These are phyloP conservation scores for Caradrina clavipalpis DNA, from an alignment of 2,888 invertebrate species.

Conservation along the genomic window DNA sequence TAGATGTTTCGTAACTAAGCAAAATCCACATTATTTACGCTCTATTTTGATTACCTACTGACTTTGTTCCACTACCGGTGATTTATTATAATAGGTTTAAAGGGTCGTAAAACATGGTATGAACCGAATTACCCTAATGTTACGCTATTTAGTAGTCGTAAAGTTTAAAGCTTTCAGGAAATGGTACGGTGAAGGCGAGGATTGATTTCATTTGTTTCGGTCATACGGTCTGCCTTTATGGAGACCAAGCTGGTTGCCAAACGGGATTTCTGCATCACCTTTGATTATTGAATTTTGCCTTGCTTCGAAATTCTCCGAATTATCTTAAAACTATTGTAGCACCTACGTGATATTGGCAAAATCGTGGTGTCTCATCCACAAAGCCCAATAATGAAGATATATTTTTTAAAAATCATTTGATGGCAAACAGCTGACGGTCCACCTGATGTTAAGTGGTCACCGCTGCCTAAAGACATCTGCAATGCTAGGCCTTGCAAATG, in stretches of 20 bases:
- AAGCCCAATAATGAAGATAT: neutral
- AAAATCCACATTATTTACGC: conserved; percentile 21
- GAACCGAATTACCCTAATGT: conserved; percentile 43
- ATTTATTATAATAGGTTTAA: conserved; percentile 55
- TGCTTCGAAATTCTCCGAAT: neutral
- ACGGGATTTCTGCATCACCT: neutral
- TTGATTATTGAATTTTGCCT: neutral
- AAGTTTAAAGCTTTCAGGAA: conserved; percentile 42
- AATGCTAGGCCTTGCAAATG: too few species aligned
- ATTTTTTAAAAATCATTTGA: too few species aligned
- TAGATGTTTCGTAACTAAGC: neutral
- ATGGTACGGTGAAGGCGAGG: conserved; percentile 13
- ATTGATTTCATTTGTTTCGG: conserved; percentile 18
- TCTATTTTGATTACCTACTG: conserved; percentile 51
- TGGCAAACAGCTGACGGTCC: too few species aligned
- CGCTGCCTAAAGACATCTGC: too few species aligned
- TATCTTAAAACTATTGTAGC: neutral
- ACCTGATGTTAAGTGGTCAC: too few species aligned
- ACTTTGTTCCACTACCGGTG: conserved; percentile 44
- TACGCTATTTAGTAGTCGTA: conserved; percentile 53
- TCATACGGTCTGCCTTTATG: neutral
- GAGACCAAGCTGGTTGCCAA: neutral
- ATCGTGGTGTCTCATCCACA: too few species aligned
- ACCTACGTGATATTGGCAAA: too few species aligned
- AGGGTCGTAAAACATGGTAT: conserved; percentile 48